Base-by-base conservation (phyloP, 2,888 invertebrate genomes). In the Neoitamus cyanurus region DNA sequence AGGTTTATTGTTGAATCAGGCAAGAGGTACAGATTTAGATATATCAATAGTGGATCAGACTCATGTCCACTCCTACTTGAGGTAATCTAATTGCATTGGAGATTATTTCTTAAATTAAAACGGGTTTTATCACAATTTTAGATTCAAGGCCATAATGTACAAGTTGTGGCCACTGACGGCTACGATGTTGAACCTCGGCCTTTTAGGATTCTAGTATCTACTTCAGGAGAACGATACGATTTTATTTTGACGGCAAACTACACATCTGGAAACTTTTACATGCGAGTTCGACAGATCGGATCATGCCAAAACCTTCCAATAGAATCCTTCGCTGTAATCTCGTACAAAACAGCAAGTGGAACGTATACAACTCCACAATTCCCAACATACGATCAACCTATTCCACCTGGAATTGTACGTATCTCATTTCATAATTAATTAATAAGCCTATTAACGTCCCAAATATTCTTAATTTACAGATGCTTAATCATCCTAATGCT, bases 151-250 rank as follows among this genome's bases (percentile, higher is more conserved):
- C 92, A 92, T 83, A 86, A 73, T 0, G 42, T 92, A 83, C 87
- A 85, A 6, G 83, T 91, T 3, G 90, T 91, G 25, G 89, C 91
- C 0, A 88, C 89, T 0, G 92, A 92, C 86, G 90, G 90, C 0
- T 88, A 87, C 78, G 85, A 89, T 15, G 86, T 91, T 0, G 84
- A 87, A 20, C 89, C 90, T 0, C 84, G 86, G 11, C 7, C 25
- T 2, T 88, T 89, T 37, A 88, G 90, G 75, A 88, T 89, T 3
- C 78, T 91, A 2, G 86, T 89, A 0, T 86, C 88, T 0, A 89
- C 91, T 75, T 87, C 92, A 7, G 93, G 93, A 0, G 93, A 93
- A 87, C 88, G 93, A 69, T 93, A 90, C 87, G 93, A 93, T 86
- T 90, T 93, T 73, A 89, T 93, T 1, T 70, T 93, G 2, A 86